phyloP scores from a whole-genome alignment of 2,113 vertebrate genomes.

The Eolophus roseicapilla region DNA sequence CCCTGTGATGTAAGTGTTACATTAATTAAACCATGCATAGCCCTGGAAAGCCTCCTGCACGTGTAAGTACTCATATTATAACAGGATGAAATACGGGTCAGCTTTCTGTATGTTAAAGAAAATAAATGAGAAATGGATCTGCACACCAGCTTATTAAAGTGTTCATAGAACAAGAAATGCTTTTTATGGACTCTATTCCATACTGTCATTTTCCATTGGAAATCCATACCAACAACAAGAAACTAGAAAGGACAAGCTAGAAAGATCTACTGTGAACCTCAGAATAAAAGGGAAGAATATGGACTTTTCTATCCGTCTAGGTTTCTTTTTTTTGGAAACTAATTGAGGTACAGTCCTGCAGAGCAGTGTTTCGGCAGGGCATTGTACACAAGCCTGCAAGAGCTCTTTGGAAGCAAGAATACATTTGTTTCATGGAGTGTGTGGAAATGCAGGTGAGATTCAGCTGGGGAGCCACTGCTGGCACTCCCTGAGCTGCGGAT shows the following conservation, averaged over 20 bases:
- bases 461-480: not conserved
- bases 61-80: not conserved
- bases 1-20: not conserved
- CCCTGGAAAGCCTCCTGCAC: not conserved
- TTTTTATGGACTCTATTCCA: not conserved
- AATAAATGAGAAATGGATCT: not conserved
- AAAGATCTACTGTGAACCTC: not conserved
- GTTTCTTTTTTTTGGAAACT: not conserved
- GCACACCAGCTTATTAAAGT: not conserved
- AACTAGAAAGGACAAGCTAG: not conserved
- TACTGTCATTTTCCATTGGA: not conserved
- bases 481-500: not conserved
- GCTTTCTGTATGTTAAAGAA: not conserved
- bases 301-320: not conserved
- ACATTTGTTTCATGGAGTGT: fast-evolving
- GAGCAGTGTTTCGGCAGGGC: fast-evolving
- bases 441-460: not conserved
- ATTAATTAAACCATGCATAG: not conserved
- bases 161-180: not conserved
- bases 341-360: not conserved
- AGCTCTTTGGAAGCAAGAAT: not conserved
- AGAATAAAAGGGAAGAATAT: not conserved
- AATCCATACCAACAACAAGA: not conserved
- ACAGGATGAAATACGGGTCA: not conserved
- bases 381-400: fast-evolving